Evolutionary conservation across 2,888 invertebrate genomes (phyloP).

Genomic region (Crepidodera aurea): DNA sequence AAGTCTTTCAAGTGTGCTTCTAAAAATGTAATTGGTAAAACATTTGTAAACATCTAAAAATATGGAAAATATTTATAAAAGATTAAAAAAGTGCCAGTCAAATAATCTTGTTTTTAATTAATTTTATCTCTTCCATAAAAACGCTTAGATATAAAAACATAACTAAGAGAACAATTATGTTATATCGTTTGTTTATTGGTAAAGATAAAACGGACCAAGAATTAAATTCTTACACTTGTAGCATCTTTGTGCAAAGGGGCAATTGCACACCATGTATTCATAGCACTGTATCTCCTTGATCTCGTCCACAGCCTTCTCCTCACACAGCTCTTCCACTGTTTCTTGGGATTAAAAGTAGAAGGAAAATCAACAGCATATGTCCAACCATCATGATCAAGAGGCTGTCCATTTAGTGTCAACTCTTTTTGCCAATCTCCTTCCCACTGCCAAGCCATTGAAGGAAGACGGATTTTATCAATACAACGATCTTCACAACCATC

Average conservation of each 20-base stretch:
- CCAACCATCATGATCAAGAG: constrained; percentile 92
- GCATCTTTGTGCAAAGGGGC: constrained; percentile 89
- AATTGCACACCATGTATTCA: constrained; percentile 93
- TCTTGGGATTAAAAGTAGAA: constrained; percentile 78
- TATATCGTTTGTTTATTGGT: no score
- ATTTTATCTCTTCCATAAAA: no score
- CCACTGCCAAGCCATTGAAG: constrained; percentile 97
- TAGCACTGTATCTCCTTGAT: constrained; percentile 85
- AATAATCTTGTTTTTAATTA: no score
- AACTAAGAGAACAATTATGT: no score
- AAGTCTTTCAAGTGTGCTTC: no score
- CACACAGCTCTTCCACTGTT: constrained; percentile 91
- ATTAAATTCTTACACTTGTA: constrained; percentile 70
- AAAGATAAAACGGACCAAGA: no score
- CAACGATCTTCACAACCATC: constrained; percentile 83
- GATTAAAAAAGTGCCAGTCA: no score
- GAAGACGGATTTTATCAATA: constrained; percentile 82
- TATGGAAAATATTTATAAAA: no score
- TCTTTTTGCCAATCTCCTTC: constrained; percentile 93
- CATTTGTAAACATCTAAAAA: no score
- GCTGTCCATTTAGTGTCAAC: constrained; percentile 81
- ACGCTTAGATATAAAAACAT: no score
- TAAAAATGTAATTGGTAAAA: no score
- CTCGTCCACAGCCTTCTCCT: constrained; percentile 89
- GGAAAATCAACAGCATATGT: constrained; percentile 93